Evolutionary conservation across 2,888 invertebrate genomes (phyloP).

Genomic region (Eilema griseolum): DNA sequence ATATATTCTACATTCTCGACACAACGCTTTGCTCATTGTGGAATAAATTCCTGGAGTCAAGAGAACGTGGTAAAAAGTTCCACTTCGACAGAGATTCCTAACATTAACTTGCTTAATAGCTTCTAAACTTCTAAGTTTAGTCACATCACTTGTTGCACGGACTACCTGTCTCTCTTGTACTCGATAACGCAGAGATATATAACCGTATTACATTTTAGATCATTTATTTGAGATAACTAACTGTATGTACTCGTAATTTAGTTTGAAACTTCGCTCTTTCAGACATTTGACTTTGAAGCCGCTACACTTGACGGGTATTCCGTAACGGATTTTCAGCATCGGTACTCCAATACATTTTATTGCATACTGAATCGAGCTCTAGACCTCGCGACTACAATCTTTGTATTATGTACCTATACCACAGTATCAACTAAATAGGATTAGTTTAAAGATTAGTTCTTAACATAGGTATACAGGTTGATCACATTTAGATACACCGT

Average conservation of each 20-base stretch:
- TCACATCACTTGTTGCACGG: background rate
- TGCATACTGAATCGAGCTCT: background rate
- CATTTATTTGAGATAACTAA: background rate
- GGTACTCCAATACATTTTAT: too few species aligned
- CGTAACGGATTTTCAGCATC: too few species aligned
- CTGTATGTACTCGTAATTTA: background rate
- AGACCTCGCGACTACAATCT: background rate
- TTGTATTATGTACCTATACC: background rate
- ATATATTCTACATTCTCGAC: too few species aligned
- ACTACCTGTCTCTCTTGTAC: conserved; percentile 1
- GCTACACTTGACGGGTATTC: too few species aligned
- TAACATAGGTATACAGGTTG: background rate
- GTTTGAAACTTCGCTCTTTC: background rate
- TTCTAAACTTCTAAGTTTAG: background rate
- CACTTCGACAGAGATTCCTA: background rate
- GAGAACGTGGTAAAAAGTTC: too few species aligned
- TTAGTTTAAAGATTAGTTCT: background rate
- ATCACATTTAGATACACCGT: background rate
- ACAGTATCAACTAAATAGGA: background rate
- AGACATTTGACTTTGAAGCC: background rate
- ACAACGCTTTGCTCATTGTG: too few species aligned
- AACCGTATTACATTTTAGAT: background rate
- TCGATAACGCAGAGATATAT: background rate
- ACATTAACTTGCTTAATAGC: background rate
- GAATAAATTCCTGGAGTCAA: too few species aligned